Percentiles rank a stretch among this genome's conserved stretches.
phyloP scores from a whole-genome alignment of 2,797 vertebrate species.

The Dendrocincla tyrannina region DNA sequence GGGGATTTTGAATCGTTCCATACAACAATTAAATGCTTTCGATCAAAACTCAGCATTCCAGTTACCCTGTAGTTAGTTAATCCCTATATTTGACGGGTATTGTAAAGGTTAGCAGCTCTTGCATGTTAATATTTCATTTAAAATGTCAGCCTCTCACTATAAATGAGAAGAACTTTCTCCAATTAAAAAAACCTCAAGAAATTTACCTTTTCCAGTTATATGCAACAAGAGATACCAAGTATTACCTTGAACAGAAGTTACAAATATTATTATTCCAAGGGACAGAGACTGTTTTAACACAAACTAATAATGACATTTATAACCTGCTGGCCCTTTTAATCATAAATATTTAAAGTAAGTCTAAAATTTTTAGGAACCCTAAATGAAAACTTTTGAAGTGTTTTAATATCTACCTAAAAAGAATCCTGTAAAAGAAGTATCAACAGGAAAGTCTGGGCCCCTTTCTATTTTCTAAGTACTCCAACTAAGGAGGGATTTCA shows the following conservation, averaged over 20 bases:
- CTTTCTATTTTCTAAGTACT: not conserved
- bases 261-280: not conserved
- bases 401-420: not conserved
- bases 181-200: not conserved
- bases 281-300: not conserved
- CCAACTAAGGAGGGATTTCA: not conserved
- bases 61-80: not conserved
- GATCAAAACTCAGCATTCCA: not conserved
- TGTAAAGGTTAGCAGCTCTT: not conserved
- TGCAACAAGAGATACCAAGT: not conserved
- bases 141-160: not conserved
- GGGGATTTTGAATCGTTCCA: not conserved
- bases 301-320: not conserved
- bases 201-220: not conserved
- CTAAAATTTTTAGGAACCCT: not conserved
- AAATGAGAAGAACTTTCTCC: not conserved
- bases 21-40: not conserved
- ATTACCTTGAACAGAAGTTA: not conserved
- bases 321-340: not conserved
- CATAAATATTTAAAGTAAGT: not conserved
- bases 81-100: accelerated
- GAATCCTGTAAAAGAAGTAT: not conserved
- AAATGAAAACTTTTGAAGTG: not conserved
- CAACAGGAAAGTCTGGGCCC: not conserved
- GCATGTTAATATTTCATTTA: not conserved